Evolutionary conservation across 1,140 invertebrate species (phyloP).

Genomic region (Pogonus chalceus): DNA sequence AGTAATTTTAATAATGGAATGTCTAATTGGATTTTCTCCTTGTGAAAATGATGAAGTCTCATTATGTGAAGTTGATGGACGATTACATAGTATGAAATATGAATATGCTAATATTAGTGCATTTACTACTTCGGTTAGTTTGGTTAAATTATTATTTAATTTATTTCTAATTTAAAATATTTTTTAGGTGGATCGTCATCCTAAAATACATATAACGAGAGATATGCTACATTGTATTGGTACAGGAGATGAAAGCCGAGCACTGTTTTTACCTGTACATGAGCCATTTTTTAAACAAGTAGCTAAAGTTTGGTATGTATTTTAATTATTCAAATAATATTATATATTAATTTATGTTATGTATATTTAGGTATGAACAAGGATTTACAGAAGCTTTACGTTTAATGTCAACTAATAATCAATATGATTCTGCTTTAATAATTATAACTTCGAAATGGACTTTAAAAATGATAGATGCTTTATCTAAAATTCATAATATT

Average conservation of each 20-base stretch:
- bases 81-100: conserved; percentile 23
- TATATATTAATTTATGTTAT: not conserved
- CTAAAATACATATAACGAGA: conserved; percentile 30
- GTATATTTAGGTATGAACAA: conserved; percentile 33
- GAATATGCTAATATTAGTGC: conserved; percentile 25
- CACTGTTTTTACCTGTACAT: conserved; percentile 35
- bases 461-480: conserved; percentile 25
- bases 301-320: conserved; percentile 36
- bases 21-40: conserved; percentile 23
- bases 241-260: conserved; percentile 27
- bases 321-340: not conserved
- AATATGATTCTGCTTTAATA: conserved; percentile 32
- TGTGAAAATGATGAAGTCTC: conserved; percentile 23
- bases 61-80: conserved; percentile 31
- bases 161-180: conserved; percentile 1
- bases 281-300: conserved; percentile 40
- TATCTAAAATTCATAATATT: conserved; percentile 27
- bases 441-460: conserved; percentile 27
- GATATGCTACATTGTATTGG: conserved; percentile 26
- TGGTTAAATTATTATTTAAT: conserved; percentile 8
- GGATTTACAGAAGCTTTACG: conserved; percentile 45
- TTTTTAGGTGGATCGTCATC: conserved; percentile 29
- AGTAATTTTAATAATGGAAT: too few relatives aligned
- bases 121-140: conserved; percentile 29
- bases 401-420: conserved; percentile 36